A percentile compares a stretch with the other conserved stretches of the same genome.
These are phyloP conservation scores for Chrysogorgia sp. DNA, from an alignment of 92 coral and sea anemone genomes.

Conservation along the genomic window DNA sequence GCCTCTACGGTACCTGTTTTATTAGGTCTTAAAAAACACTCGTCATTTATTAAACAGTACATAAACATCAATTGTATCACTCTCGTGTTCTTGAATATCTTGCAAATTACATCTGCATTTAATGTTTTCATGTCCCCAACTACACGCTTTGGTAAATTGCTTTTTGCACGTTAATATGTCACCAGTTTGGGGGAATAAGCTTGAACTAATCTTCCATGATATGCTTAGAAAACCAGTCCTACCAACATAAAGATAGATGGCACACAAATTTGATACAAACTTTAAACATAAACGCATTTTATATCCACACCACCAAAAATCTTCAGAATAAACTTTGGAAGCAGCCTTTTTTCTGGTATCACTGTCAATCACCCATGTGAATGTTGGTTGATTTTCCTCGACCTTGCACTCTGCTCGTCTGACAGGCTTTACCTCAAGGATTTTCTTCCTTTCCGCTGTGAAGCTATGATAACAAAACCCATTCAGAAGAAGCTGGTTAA, in stretches of 20 bases:
- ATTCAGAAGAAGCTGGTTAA: neutral
- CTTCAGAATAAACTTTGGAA: neutral
- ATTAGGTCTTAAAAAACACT: too few species aligned
- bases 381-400: neutral
- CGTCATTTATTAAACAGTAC: too few species aligned
- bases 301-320: too few species aligned
- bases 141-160: too few species aligned
- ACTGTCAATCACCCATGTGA: conserved; percentile 29
- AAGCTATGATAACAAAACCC: conserved; percentile 28
- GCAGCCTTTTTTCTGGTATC: neutral
- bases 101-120: too few species aligned
- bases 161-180: neutral
- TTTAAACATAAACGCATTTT: neutral
- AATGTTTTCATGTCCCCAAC: too few species aligned
- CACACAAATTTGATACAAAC: conserved; percentile 15
- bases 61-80: too few species aligned
- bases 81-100: too few species aligned
- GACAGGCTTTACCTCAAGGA: neutral
- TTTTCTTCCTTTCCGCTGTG: conserved; percentile 1
- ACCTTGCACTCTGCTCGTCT: neutral
- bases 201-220: conserved; percentile 9
- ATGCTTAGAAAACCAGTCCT: neutral
- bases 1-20: too few species aligned
- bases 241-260: conserved; percentile 10
- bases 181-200: too few species aligned